phyloP scores from a whole-genome alignment of 2,797 vertebrate genomes.

The Eulemur coronatus region DNA sequence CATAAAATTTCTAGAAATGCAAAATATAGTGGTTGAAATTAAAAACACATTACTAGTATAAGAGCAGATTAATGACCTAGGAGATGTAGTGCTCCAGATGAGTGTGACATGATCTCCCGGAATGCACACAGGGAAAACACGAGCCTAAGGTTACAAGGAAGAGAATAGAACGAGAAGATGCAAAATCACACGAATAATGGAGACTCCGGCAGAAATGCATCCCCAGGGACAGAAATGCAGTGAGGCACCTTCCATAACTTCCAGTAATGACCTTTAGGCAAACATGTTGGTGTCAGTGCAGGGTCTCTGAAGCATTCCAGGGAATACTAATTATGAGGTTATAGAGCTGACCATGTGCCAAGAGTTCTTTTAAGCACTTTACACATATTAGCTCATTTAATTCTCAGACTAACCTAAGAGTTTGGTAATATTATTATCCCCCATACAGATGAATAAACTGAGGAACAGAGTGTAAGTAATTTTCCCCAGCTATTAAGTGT shows the following conservation, averaged over 20 bases:
- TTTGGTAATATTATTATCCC: background rate
- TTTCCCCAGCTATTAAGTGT: background rate
- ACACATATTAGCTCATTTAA: background rate
- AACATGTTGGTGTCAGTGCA: background rate
- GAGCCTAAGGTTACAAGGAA: background rate
- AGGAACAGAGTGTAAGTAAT: background rate
- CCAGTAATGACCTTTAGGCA: background rate
- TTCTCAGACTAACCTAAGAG: background rate
- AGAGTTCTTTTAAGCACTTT: background rate
- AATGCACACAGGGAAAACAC: background rate
- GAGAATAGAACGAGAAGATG: background rate
- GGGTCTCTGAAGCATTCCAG: background rate
- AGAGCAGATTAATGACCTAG: background rate
- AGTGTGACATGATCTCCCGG: background rate
- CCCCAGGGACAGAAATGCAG: background rate
- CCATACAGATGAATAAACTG: background rate
- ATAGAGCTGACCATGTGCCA: background rate
- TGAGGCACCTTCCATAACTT: background rate
- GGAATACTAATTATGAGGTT: background rate
- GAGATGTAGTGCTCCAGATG: background rate
- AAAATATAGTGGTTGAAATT: slow-evolving; percentile 1
- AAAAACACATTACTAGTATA: slow-evolving; percentile 3
- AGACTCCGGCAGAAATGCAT: background rate
- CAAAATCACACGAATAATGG: background rate
- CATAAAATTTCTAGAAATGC: slow-evolving; percentile 18